Evolutionary conservation across 2,113 vertebrate genomes (phyloP).

Genomic region (Pterocles orientalis): DNA sequence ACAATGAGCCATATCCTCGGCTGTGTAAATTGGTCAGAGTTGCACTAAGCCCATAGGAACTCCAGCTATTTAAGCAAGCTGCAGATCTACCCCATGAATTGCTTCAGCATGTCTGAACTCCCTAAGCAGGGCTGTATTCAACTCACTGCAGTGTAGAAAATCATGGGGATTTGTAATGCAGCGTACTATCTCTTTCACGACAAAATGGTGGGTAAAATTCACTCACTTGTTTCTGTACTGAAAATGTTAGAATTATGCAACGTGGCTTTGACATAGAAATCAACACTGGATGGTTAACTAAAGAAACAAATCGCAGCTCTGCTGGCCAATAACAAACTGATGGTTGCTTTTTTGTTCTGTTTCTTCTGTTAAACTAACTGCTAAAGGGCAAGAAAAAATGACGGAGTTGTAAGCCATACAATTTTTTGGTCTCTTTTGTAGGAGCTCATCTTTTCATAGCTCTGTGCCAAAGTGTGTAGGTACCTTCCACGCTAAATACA

Average conservation of each 20-base stretch:
- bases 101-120: conserved; percentile 19
- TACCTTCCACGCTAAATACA: neutral
- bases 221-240: neutral
- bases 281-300: conserved; percentile 30
- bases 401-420: neutral
- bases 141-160: neutral
- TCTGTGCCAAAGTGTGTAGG: neutral
- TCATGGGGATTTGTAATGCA: accelerated
- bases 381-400: conserved; percentile 29
- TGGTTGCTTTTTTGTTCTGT: conserved; percentile 21
- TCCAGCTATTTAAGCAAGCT: neutral
- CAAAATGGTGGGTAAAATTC: neutral
- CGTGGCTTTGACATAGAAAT: neutral
- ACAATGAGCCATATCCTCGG: neutral
- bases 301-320: conserved; percentile 3
- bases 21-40: conserved; percentile 2
- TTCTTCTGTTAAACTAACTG: conserved; percentile 10
- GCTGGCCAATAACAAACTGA: conserved; percentile 32
- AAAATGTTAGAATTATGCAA: conserved; percentile 37
- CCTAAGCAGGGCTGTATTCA: neutral
- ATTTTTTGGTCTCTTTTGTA: conserved; percentile 45
- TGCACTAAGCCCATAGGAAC: neutral
- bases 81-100: neutral
- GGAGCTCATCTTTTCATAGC: conserved; percentile 19
- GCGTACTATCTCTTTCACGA: neutral